Percentiles rank a stretch among this genome's conserved stretches.
Evolutionary conservation across 1,140 invertebrate genomes (phyloP).

Genomic region (Palaemon carinicauda): DNA sequence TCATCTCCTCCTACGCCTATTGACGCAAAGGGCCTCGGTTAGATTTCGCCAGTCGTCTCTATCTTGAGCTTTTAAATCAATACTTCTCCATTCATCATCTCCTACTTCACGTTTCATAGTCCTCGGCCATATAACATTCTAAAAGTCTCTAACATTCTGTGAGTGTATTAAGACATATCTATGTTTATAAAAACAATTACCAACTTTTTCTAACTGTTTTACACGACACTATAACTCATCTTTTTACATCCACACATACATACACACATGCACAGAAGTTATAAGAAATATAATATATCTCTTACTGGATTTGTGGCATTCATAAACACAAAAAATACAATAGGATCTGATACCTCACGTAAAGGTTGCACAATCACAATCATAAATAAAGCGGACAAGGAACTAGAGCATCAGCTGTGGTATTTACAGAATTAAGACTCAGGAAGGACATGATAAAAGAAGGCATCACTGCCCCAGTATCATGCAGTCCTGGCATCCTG

Average conservation of each 20-base stretch:
- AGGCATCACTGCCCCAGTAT: not conserved
- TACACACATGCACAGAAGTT: not conserved
- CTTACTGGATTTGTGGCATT: not conserved
- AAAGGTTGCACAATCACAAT: not conserved
- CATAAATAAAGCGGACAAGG: constrained; percentile 28
- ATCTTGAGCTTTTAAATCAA: too few relatives aligned
- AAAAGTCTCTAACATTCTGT: not conserved
- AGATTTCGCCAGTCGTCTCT: too few relatives aligned
- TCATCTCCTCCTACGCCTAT: too few relatives aligned
- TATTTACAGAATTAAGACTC: constrained; percentile 24
- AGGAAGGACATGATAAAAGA: not conserved
- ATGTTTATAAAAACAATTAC: not conserved
- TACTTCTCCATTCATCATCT: too few relatives aligned
- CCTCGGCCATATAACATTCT: too few relatives aligned
- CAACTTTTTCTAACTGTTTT: too few relatives aligned
- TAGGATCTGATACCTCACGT: not conserved
- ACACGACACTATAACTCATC: too few relatives aligned
- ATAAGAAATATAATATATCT: not conserved
- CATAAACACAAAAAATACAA: not conserved
- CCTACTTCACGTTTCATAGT: too few relatives aligned
- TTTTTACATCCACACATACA: not conserved
- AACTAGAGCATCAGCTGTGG: constrained; percentile 9
- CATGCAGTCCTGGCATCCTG: not conserved
- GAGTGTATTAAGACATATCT: not conserved
- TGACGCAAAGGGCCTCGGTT: too few relatives aligned